Base-by-base conservation (phyloP, 2,888 invertebrate species). In the Vandiemenella viatica region DNA sequence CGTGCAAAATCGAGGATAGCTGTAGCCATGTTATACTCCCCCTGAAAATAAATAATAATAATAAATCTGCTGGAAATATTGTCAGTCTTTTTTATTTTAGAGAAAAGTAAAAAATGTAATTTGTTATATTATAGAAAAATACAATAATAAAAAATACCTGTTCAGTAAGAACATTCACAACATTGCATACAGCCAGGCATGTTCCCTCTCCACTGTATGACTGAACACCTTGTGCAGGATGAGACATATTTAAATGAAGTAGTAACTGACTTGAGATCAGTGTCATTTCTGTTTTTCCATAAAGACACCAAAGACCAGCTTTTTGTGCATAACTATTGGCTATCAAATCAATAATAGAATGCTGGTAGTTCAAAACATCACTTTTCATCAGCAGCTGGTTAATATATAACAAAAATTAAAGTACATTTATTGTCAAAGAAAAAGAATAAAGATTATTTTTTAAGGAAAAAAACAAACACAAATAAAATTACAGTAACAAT, bases 241-340 rank as follows among this genome's bases (percentile, higher is more conserved):
- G 65, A 8, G 58, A 52, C 5, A 83, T 78, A 61, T 87, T 84
- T 17, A 86, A 72, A 57, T 83, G 78, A 1, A 92, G 70, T 37
- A 90, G 67, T 13, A 89, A 65, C 64, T 91, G 90, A 45, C 85
- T 79, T 63, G 79, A 82, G 26, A 91, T 69, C 0, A 83, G 81
- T 0, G 84, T 80, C 76, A 90, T 81, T 64, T 88, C 85, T 1
- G 82, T 79, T 65, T 88, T 85, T 1, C 93, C 93, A 63, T 90
- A 92, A 48, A 87, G 75, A 13, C 81, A 75, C 92, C 92, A 92
- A 8, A 93, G 69, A 0, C 87, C 85, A 1, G 89, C 80, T 56
- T 86, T 82, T 65, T 89, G 81, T 0, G 85, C 80, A 57, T 85
- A 75, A 18, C 85, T 85, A 54, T 83, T 81, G 55, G 85, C 80